Percentiles rank a stretch among this genome's conserved stretches.
Conservation (phyloP, 2,797 vertebrate genomes). For the Leptoclinus maculatus region DNA sequence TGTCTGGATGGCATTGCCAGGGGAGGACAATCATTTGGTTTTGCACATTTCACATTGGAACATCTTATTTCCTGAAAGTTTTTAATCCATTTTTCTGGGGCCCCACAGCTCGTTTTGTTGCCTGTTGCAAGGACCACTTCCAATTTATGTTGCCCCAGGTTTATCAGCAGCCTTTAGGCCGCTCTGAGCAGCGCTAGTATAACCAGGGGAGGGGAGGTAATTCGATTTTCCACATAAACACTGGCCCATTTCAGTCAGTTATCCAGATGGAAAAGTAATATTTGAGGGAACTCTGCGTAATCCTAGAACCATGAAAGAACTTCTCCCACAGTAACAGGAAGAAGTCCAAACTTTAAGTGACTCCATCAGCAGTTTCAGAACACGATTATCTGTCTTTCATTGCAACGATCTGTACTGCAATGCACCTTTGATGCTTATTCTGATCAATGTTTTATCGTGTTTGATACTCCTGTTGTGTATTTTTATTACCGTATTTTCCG, state of each 20-base stretch:
- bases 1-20: neutral
- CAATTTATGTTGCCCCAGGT: constrained; percentile 45
- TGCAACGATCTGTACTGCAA: neutral
- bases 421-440: neutral
- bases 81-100: constrained; percentile 9
- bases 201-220: constrained; percentile 46
- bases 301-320: constrained; percentile 31
- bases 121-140: constrained; percentile 30
- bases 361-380: constrained; percentile 10
- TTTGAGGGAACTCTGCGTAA: constrained; percentile 32
- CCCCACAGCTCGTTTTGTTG: constrained; percentile 30
- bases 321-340: constrained; percentile 9
- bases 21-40: constrained; percentile 16
- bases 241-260: constrained; percentile 46
- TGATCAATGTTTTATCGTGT: neutral
- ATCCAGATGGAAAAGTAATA: constrained; percentile 57
- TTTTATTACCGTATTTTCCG: too few species aligned
- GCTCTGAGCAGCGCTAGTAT: constrained; percentile 28
- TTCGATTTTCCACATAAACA: constrained; percentile 57
- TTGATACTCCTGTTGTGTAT: neutral
- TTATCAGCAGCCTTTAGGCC: constrained; percentile 54
- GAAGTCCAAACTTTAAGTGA: constrained; percentile 22
- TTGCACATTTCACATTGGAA: constrained; percentile 16
- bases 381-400: neutral
- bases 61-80: constrained; percentile 30